phyloP scores from a whole-genome alignment of 2,113 vertebrate species.

The Corythaeola cristata region DNA sequence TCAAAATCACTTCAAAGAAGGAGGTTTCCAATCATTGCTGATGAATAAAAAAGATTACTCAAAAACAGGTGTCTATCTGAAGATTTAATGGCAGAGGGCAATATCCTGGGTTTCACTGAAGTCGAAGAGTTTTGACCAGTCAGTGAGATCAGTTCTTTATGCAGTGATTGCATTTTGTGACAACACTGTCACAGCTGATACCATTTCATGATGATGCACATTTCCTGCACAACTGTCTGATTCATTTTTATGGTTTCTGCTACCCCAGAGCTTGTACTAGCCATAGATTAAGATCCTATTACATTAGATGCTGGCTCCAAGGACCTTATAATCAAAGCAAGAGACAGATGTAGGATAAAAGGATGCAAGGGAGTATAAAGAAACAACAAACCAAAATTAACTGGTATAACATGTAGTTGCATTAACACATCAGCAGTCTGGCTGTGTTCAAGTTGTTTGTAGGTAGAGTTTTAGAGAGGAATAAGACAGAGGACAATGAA shows the following conservation, averaged over 20 bases:
- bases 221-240: slow-evolving; percentile 24
- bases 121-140: not conserved
- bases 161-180: slow-evolving; percentile 13
- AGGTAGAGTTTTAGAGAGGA: not conserved
- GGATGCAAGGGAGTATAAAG: not conserved
- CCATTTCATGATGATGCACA: slow-evolving; percentile 33
- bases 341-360: not conserved
- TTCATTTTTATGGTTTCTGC: not conserved
- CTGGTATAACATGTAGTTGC: slow-evolving; percentile 52
- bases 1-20: not conserved
- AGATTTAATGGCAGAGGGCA: not conserved
- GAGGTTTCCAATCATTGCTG: not conserved
- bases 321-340: not conserved
- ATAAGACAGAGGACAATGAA: not conserved
- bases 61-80: not conserved
- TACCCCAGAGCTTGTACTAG: not conserved
- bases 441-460: not conserved
- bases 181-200: not conserved
- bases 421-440: slow-evolving; percentile 15
- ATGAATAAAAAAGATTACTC: not conserved
- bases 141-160: not conserved
- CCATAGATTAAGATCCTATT: not conserved
- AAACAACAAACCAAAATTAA: not conserved
- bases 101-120: not conserved
- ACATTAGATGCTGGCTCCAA: not conserved